A percentile compares a stretch with the other conserved stretches of the same genome.
Conservation (phyloP, 2,797 vertebrate species). For the Pantherophis vulpinus region DNA sequence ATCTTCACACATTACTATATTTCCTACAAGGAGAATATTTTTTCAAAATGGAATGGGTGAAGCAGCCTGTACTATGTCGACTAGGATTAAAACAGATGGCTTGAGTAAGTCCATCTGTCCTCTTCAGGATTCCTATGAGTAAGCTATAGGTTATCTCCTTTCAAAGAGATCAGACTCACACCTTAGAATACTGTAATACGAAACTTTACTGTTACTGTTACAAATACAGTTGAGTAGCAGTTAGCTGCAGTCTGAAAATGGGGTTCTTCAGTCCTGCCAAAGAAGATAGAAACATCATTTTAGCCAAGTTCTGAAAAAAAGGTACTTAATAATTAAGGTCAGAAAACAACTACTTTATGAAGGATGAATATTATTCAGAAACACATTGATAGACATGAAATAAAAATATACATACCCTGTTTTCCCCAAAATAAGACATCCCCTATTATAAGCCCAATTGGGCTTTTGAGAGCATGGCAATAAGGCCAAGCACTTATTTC, state of each 20-base stretch:
- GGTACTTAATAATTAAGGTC: neutral
- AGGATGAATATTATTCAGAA: neutral
- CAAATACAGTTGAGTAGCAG: neutral
- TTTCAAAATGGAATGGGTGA: neutral
- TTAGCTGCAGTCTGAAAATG: neutral
- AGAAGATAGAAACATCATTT: neutral
- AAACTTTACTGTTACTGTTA: neutral
- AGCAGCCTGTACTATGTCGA: neutral
- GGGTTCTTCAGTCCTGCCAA: neutral
- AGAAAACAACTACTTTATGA: neutral
- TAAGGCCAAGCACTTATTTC: no score
- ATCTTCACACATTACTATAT: slow-evolving; percentile 2
- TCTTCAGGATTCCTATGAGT: neutral
- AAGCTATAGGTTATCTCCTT: neutral
- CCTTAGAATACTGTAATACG: neutral
- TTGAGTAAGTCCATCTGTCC: neutral
- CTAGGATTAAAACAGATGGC: neutral
- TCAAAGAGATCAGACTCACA: neutral
- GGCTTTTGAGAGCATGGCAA: no score
- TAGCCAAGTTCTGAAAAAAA: neutral
- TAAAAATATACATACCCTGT: neutral
- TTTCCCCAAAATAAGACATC: no score
- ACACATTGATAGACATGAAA: neutral
- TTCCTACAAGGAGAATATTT: slow-evolving; percentile 8
- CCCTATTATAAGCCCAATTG: no score